Conservation (phyloP, 2,797 vertebrate species). For the Geotrypetes seraphini region DNA sequence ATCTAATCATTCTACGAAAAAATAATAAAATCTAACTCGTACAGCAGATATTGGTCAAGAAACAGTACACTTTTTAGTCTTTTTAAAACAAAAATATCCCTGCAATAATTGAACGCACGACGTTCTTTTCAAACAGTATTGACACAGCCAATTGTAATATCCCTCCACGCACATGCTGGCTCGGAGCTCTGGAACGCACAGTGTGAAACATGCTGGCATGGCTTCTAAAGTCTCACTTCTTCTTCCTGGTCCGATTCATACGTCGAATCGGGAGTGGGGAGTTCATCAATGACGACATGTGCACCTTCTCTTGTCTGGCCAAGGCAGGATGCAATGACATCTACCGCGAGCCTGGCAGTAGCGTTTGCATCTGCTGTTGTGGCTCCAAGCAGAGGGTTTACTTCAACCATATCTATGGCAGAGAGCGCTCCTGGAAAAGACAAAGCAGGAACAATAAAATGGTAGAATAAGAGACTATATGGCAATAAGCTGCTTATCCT, state of each 20-base stretch:
- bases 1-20: conserved; percentile 14
- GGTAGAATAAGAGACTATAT: too few species aligned
- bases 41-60: conserved; percentile 25
- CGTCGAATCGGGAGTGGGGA: conserved; percentile 55
- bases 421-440: conserved; percentile 76
- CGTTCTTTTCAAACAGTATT: conserved; percentile 28
- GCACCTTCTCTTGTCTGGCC: conserved; percentile 85
- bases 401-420: conserved; percentile 88
- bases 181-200: conserved; percentile 28
- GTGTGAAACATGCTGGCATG: not conserved
- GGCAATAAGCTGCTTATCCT: too few species aligned
- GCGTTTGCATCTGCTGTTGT: conserved; percentile 72
- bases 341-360: conserved; percentile 76
- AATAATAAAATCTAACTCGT: conserved; percentile 26
- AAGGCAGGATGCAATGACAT: conserved; percentile 82
- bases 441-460: too few species aligned
- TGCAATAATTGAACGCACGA: conserved; percentile 9
- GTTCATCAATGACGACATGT: conserved; percentile 55
- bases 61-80: conserved; percentile 32
- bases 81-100: conserved; percentile 28
- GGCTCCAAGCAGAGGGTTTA: conserved; percentile 77
- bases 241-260: conserved; percentile 60
- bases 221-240: conserved; percentile 54
- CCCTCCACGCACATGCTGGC: conserved; percentile 12
- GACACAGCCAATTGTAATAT: conserved; percentile 12